Evolutionary conservation across 2,113 vertebrate genomes (phyloP).

Genomic region (Varanus salvator): DNA sequence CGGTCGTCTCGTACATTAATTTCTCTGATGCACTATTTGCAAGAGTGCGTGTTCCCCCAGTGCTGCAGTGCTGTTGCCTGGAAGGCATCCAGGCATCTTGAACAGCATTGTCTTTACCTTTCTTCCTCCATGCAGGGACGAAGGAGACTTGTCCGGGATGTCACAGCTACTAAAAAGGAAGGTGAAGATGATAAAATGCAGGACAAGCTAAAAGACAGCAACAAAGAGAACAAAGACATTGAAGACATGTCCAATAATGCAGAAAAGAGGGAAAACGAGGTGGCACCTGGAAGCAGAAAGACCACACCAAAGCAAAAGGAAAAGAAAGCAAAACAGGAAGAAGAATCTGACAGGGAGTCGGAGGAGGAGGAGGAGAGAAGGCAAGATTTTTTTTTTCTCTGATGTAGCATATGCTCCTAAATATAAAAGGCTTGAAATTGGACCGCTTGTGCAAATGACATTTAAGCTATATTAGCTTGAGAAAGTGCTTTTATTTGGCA

Average conservation of each 20-base stretch:
- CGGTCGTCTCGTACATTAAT: not conserved
- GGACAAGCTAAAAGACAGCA: constrained; percentile 80
- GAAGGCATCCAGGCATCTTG: not conserved
- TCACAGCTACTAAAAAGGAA: constrained; percentile 81
- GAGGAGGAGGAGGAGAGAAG: constrained; percentile 90
- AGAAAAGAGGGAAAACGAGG: constrained; percentile 81
- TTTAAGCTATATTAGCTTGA: not conserved
- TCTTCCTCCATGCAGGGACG: constrained; percentile 77
- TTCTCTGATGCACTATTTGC: not conserved
- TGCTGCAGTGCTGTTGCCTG: not conserved
- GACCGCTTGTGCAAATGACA: not conserved
- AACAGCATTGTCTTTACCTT: not conserved
- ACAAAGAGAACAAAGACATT: constrained; percentile 79
- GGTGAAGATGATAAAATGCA: constrained; percentile 81
- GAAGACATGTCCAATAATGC: constrained; percentile 73
- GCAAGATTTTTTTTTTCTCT: constrained; percentile 68
- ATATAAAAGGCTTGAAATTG: not conserved
- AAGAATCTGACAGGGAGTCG: constrained; percentile 92
- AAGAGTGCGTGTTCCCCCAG: not conserved
- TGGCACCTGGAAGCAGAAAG: constrained; percentile 71
- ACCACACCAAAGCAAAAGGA: constrained; percentile 81
- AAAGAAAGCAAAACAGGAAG: constrained; percentile 80
- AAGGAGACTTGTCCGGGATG: constrained; percentile 77
- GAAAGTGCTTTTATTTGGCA: not conserved
- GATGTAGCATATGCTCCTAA: constrained; percentile 30